Evolutionary conservation across 30 jellyfish, hydroid and myxozoan genomes (phyloP).

Genomic region (Aurelia sp.): DNA sequence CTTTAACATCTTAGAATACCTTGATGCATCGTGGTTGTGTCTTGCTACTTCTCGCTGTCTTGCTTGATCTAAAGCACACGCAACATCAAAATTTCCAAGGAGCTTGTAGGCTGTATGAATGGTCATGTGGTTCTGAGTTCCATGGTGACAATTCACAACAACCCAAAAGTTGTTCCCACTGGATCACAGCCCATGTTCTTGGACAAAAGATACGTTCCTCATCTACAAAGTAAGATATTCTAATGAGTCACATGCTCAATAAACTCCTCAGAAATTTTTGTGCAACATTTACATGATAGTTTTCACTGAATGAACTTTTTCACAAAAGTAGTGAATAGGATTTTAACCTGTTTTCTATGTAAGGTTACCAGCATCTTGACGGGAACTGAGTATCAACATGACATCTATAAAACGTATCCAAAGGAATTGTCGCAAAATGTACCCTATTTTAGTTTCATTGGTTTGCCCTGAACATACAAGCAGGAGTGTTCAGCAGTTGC

Average conservation of each 20-base stretch:
- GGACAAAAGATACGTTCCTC: constrained; percentile 40
- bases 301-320: neutral
- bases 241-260: neutral
- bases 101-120: constrained; percentile 39
- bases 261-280: neutral
- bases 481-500: neutral
- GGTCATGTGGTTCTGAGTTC: constrained; percentile 34
- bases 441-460: no score
- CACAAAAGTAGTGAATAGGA: neutral
- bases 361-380: neutral
- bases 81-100: constrained; percentile 35
- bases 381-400: no score
- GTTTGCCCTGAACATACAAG: neutral
- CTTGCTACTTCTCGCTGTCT: no score
- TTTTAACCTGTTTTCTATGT: neutral
- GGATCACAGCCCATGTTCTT: constrained; percentile 25
- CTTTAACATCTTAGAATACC: constrained; percentile 28
- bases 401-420: no score
- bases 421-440: no score
- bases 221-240: constrained; percentile 32
- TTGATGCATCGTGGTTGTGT: no score
- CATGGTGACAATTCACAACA: constrained; percentile 14
- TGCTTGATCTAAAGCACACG: constrained; percentile 43
- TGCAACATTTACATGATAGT: neutral
- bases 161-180: constrained; percentile 28